Percentiles rank a stretch among this genome's conserved stretches.
Evolutionary conservation across 2,113 vertebrate species (phyloP).

Genomic region (Redunca redunca): DNA sequence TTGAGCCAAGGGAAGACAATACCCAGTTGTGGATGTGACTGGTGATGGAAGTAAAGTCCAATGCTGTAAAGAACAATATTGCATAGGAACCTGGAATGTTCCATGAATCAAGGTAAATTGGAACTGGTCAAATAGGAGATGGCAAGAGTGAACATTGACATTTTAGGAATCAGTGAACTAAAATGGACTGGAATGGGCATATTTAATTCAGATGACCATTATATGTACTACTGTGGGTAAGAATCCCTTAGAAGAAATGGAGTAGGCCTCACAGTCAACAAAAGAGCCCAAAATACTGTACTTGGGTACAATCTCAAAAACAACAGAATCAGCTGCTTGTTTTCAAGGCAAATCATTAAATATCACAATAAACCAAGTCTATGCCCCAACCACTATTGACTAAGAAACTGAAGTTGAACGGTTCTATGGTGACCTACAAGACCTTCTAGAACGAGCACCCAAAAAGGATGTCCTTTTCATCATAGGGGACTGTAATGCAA

Average conservation of each 20-base stretch:
- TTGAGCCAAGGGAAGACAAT: not conserved
- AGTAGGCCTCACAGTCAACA: not conserved
- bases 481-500: not conserved
- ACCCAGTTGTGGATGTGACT: not conserved
- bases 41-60: not conserved
- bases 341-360: not conserved
- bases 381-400: not conserved
- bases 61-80: not conserved
- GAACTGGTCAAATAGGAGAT: not conserved
- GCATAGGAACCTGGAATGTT: not conserved
- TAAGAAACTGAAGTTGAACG: not conserved
- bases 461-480: not conserved
- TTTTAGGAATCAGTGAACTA: not conserved
- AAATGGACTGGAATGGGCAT: not conserved
- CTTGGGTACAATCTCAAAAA: not conserved
- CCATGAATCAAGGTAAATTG: not conserved
- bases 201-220: not conserved
- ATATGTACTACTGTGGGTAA: not conserved
- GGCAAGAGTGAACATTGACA: not conserved
- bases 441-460: not conserved
- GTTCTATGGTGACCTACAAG: not conserved
- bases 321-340: not conserved
- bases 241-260: not conserved
- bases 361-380: not conserved
- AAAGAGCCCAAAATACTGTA: not conserved